Evolutionary conservation across 2,888 invertebrate species (phyloP), one percentile per base, ranked within the genome.

Genomic region (Netelia fuscicornis): DNA sequence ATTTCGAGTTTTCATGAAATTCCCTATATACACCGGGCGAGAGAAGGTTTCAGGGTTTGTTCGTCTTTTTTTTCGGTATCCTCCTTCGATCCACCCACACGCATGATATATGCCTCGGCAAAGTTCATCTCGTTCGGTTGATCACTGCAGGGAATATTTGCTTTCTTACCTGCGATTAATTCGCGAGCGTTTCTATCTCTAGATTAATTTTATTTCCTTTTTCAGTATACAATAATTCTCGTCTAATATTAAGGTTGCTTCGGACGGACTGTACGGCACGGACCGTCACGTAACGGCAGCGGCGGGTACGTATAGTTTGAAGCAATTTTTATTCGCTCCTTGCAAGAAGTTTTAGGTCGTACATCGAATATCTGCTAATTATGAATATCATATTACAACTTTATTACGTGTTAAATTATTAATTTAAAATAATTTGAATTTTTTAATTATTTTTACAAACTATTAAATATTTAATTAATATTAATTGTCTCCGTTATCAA

Each of bases 51-150:
- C 58, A 56, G 44, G 20, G 60, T 70, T 48, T 72, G 64, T 62
- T 70, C 37, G 70, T 56, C 71, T 79, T 81, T 79, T 86, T 84
- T 84, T 86, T 85, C 80, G 71, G 80, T 86, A 78, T 84, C 83
- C 81, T 82, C 75, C 81, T 65, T 48, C 72, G 74, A 83, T 77
- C 81, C 82, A 81, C 87, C 85, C 88, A 87, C 88, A 81, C 86
- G 80, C 71, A 81, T 81, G 81, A 85, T 86, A 82, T 86, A 87
- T 87, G 83, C 79, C 78, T 85, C 79, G 81, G 84, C 77, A 87
- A 87, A 85, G 81, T 85, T 86, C 86, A 86, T 86, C 83, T 78
- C 75, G 76, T 80, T 85, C 80, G 77, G 60, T 56, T 79, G 75
- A 83, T 83, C 81, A 84, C 80, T 80, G 74, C 80, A 56, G 76